A percentile compares a stretch with the other conserved stretches of the same genome.
Conservation (phyloP, 1,140 invertebrate genomes). For the Chelonus insularis region DNA sequence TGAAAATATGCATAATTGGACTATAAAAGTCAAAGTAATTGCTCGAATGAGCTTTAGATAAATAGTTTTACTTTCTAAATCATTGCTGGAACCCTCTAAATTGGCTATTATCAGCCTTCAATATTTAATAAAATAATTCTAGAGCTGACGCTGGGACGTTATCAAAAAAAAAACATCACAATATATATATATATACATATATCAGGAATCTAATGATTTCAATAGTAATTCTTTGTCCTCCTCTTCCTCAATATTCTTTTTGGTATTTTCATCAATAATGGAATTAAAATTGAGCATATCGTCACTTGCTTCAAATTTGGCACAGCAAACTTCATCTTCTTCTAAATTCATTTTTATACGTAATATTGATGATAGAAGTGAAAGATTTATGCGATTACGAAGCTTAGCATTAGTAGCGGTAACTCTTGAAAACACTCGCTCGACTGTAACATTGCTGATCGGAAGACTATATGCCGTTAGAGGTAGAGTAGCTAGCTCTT, state of each 20-base stretch:
- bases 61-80: no score
- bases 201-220: no score
- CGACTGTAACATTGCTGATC: not conserved
- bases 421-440: not conserved
- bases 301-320: not conserved
- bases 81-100: no score
- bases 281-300: not conserved
- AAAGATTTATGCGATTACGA: not conserved
- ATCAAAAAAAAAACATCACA: no score
- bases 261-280: not conserved
- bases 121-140: no score
- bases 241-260: not conserved
- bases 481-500: not conserved
- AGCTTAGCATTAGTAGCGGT: not conserved
- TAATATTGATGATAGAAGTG: not conserved
- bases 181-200: no score
- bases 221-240: not conserved
- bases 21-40: no score
- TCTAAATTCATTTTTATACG: not conserved
- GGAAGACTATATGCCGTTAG: not conserved
- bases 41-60: no score
- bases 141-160: no score
- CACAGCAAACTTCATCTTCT: not conserved
- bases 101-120: no score
- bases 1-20: no score